phyloP scores from a whole-genome alignment of 2,113 vertebrate species.

The Datnioides undecimradiatus region DNA sequence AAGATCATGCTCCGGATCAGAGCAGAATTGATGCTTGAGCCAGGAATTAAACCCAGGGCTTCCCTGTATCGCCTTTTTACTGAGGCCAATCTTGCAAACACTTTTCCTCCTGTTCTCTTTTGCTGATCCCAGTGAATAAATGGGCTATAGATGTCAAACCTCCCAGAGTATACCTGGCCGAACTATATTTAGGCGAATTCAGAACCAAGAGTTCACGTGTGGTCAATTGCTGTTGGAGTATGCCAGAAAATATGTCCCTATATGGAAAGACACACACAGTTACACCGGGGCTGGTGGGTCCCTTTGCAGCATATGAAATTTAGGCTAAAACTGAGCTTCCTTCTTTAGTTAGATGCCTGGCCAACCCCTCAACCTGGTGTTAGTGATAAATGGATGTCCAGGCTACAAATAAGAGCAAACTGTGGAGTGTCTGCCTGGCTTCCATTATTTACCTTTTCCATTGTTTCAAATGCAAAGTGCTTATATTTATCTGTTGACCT shows the following conservation, averaged over 20 bases:
- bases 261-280: background rate
- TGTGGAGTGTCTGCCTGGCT: background rate
- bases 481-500: background rate
- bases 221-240: background rate
- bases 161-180: background rate
- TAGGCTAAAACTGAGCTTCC: background rate
- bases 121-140: slow-evolving; percentile 5
- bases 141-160: background rate
- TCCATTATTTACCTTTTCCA: background rate
- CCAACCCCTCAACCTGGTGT: background rate
- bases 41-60: background rate
- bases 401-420: background rate
- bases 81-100: background rate
- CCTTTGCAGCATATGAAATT: background rate
- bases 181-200: background rate
- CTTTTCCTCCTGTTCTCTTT: background rate
- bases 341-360: background rate
- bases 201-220: background rate
- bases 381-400: background rate
- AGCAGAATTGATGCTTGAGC: slow-evolving; percentile 19
- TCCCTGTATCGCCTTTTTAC: slow-evolving; percentile 8
- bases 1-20: slow-evolving; percentile 19
- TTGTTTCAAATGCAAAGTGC: background rate
- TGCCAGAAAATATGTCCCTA: slow-evolving; percentile 1
- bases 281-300: background rate